Base-by-base conservation (phyloP, 2,888 invertebrate species). In the Scelioninae gen. 1 region DNA sequence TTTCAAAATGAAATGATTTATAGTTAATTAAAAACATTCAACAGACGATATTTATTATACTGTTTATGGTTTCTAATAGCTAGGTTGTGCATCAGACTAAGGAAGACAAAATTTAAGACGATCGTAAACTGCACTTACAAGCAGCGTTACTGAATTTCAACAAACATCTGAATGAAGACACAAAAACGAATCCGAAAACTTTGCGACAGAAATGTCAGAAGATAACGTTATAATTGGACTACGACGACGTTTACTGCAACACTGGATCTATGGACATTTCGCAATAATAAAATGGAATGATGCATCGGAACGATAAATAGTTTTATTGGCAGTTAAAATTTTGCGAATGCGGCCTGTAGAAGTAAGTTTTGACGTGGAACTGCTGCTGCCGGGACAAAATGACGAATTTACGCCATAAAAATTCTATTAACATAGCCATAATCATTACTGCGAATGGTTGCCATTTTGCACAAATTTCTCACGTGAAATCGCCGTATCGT, bases 121-220 rank as follows among this genome's bases (percentile, higher is more conserved):
- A 40, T 79, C 78, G 78, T 79, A 79, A 79, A 79, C 15, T 72
- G 78, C 78, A 79, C 65, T 72, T 71, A 62, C 69, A 62, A 62
- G 34, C 34, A 11, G 9, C 47, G 38, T 38, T 40, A 4, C 43
- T 29, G n/a, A 7, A 29, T 60, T 43, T 29, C 7, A 9, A 16
- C 38, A 13, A 34, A 55, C 23, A 32, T 11, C 6, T 13, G 38
- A 55, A 77, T 77, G 63, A 78, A 78, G 56, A 71, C 13, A 32
- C 55, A 74, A 63, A 55, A 16, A n/a, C 40, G 6, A 13, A n/a
- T n/a, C n/a, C n/a, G n/a, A n/a, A n/a, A n/a, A n/a, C n/a, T n/a
- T 23, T 13, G 55, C 53, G 32, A 45, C 63, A 49, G 56, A 75
- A 49, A 47, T 38, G 63, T 56, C 74, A 15, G 32, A n/a, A 8